Conservation (phyloP, 2,797 vertebrate genomes). For the Acanthis flammea region DNA sequence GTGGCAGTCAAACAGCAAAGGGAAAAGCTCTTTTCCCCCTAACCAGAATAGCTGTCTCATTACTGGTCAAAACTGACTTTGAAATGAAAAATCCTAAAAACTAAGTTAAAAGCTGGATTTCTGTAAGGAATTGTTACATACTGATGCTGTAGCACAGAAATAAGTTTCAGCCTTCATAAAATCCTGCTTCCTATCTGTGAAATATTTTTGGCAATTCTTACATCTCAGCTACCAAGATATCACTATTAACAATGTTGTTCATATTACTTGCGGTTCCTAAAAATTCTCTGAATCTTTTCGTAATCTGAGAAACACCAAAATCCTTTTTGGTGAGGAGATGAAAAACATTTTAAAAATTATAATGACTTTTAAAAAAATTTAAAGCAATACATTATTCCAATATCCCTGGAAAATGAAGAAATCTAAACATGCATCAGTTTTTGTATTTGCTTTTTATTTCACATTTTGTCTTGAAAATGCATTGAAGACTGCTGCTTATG, state of each 20-base stretch:
- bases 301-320: not conserved
- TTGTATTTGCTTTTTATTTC: not conserved
- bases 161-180: not conserved
- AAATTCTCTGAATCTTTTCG: not conserved
- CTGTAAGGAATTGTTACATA: not conserved
- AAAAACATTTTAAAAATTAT: not conserved
- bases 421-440: not conserved
- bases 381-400: not conserved
- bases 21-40: not conserved
- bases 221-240: not conserved
- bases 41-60: not conserved
- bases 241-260: not conserved
- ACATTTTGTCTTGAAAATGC: not conserved
- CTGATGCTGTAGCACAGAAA: not conserved
- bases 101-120: not conserved
- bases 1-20: not conserved
- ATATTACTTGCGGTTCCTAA: not conserved
- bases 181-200: not conserved
- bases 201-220: not conserved
- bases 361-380: accelerated
- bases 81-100: not conserved
- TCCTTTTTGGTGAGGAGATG: not conserved
- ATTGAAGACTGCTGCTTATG: not conserved
- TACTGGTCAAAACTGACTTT: not conserved
- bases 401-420: not conserved